These are phyloP conservation scores for Lontra canadensis DNA, from an alignment of 2,113 vertebrate genomes.

Conservation along the genomic window DNA sequence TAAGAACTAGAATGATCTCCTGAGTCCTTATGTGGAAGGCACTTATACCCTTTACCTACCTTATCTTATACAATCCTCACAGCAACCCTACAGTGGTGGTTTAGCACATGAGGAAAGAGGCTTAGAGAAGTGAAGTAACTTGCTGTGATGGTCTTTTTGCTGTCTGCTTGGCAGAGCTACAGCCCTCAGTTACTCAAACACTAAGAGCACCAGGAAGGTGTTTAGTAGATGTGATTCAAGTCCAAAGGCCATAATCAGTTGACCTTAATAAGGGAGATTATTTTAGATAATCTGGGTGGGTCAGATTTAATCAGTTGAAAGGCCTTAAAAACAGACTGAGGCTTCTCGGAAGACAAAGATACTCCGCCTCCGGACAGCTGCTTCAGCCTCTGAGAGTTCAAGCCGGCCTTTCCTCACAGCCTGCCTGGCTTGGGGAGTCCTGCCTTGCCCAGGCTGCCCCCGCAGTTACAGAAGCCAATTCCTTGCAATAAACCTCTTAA, in stretches of 20 bases:
- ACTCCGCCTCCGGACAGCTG: rapidly evolving
- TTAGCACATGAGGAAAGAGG: background rate
- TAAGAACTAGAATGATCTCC: background rate
- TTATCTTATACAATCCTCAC: background rate
- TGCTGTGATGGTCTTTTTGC: background rate
- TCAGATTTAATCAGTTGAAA: background rate
- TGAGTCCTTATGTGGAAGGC: background rate
- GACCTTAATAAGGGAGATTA: background rate
- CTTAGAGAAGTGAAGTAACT: background rate
- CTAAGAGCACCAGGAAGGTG: background rate
- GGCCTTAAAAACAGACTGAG: background rate
- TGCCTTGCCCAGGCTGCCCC: no score
- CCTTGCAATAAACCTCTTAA: background rate
- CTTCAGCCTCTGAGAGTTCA: background rate
- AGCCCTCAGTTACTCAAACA: background rate
- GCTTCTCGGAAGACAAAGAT: background rate
- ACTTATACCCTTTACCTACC: background rate
- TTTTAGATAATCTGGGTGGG: background rate
- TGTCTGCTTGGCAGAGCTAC: background rate
- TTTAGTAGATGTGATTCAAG: background rate
- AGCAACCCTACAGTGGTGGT: rapidly evolving
- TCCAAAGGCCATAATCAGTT: background rate
- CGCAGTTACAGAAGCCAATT: background rate
- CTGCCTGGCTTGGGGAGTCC: rapidly evolving
- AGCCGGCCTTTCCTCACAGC: background rate